Conservation (phyloP, 1,140 invertebrate genomes). For the Drosophila micromelanica region DNA sequence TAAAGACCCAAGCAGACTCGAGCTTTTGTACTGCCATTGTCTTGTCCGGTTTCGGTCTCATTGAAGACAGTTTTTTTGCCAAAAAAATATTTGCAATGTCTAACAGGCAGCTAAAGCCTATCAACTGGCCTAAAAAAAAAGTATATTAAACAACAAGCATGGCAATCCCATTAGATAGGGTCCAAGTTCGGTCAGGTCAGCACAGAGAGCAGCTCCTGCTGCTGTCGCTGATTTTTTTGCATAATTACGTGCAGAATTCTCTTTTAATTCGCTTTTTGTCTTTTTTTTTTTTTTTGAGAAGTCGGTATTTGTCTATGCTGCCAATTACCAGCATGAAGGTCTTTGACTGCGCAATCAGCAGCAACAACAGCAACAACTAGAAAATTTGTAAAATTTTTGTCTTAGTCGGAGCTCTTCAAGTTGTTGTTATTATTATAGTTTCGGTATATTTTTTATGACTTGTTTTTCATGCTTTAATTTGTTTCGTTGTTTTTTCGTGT, state of each 20-base stretch:
- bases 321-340: conserved; percentile 82
- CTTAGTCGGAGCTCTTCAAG: conserved; percentile 49
- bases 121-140: conserved; percentile 18
- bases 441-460: conserved; percentile 67
- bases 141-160: conserved; percentile 9
- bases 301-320: conserved; percentile 56
- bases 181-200: conserved; percentile 46
- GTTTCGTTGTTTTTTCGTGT: conserved; percentile 47
- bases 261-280: conserved; percentile 13
- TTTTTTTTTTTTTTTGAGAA: conserved; percentile 40
- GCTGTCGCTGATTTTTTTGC: conserved; percentile 41
- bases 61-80: conserved; percentile 39
- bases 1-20: conserved; percentile 34
- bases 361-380: conserved; percentile 46
- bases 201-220: conserved; percentile 36
- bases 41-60: conserved; percentile 31
- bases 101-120: conserved; percentile 31
- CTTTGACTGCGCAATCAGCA: conserved; percentile 77
- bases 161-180: conserved; percentile 51
- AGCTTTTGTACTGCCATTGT: conserved; percentile 35
- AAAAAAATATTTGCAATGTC: conserved; percentile 47
- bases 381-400: conserved; percentile 80
- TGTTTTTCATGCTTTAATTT: conserved; percentile 81
- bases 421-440: conserved; percentile 51
- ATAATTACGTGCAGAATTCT: conserved; percentile 69